Evolutionary conservation across 2,888 invertebrate genomes (phyloP).

Genomic region (Chelonus formosanus): DNA sequence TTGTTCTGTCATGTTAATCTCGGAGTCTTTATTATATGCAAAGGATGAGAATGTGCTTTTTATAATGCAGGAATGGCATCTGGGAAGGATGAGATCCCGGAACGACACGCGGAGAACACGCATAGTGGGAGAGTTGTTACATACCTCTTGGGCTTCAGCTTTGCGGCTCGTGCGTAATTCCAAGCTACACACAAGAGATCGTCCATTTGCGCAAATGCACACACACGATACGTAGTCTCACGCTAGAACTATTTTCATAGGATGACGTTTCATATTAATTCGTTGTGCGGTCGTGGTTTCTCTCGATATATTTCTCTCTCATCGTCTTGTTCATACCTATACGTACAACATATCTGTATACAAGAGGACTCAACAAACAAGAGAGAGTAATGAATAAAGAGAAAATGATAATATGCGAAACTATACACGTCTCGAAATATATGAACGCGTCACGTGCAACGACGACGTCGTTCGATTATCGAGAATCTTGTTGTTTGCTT

Average conservation of each 20-base stretch:
- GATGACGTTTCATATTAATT: conserved; percentile 36
- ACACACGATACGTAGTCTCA: conserved; percentile 11
- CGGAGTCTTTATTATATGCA: too few species aligned
- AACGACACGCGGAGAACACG: conserved; percentile 7
- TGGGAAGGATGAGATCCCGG: conserved; percentile 1
- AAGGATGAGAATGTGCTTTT: too few species aligned
- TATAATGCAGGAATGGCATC: not conserved
- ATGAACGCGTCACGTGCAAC: conserved; percentile 31
- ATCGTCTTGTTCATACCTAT: not conserved
- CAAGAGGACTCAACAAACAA: not conserved
- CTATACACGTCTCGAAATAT: conserved; percentile 30
- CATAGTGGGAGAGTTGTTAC: conserved; percentile 8
- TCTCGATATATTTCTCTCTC: conserved; percentile 26
- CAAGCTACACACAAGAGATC: conserved; percentile 18
- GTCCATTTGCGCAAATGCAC: conserved; percentile 18
- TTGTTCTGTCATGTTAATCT: too few species aligned
- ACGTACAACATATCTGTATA: not conserved
- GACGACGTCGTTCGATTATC: conserved; percentile 35
- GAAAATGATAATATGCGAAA: conserved; percentile 24
- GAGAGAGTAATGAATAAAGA: conserved; percentile 6
- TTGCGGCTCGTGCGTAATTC: conserved; percentile 18
- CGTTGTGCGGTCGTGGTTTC: conserved; percentile 25
- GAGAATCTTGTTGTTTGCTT: conserved; percentile 35
- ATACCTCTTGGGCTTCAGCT: not conserved
- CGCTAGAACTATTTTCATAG: conserved; percentile 31